Evolutionary conservation across 53 echinoderm and acorn worm genomes (phyloP).

Genomic region (Mesocentrotus franciscanus): DNA sequence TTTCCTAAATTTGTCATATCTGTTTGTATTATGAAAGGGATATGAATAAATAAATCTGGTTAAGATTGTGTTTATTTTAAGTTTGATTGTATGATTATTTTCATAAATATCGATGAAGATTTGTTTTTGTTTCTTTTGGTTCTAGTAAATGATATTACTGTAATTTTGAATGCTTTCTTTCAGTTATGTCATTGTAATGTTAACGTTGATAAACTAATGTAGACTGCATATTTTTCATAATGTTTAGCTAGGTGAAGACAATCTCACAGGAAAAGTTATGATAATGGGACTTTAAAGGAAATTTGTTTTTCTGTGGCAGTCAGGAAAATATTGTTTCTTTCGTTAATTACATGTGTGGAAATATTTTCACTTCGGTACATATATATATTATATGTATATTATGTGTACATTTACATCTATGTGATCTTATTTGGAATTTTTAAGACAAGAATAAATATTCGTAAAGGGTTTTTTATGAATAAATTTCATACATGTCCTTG

Average conservation of each 20-base stretch:
- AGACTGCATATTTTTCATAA: neutral
- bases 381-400: neutral
- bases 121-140: neutral
- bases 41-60: neutral
- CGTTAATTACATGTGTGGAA: neutral
- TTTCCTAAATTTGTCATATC: too few relatives aligned
- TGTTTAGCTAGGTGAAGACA: neutral
- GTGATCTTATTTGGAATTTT: neutral
- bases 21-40: neutral
- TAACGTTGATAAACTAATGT: neutral
- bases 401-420: neutral
- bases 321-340: neutral
- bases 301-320: neutral
- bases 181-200: neutral
- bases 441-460: neutral
- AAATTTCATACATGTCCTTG: neutral
- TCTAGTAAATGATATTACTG: neutral
- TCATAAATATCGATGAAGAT: neutral
- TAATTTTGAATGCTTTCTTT: neutral
- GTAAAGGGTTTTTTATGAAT: neutral
- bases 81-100: neutral
- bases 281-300: neutral
- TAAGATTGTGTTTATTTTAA: neutral
- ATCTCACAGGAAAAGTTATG: neutral
- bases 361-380: neutral